Evolutionary conservation across 2,797 vertebrate species (phyloP).

Genomic region (Phataginus tetradactyla): DNA sequence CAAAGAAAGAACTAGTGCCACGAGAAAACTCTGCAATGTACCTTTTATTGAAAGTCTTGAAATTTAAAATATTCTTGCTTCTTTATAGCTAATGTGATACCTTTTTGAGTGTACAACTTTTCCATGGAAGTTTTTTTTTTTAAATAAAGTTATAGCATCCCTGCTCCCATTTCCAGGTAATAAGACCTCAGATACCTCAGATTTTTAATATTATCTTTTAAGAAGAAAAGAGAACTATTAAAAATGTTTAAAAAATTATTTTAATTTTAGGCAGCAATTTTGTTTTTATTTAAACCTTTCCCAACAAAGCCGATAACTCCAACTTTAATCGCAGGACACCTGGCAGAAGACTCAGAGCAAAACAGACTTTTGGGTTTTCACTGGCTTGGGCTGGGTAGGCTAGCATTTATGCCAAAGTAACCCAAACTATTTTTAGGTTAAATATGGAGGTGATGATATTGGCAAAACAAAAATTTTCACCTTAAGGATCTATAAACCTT

Average conservation of each 20-base stretch:
- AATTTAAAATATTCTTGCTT: constrained; percentile 54
- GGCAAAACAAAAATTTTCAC: constrained; percentile 1
- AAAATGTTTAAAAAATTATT: background rate
- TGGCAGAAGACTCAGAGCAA: constrained; percentile 18
- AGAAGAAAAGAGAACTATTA: constrained; percentile 36
- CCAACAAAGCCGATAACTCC: background rate
- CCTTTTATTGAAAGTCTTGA: constrained; percentile 53
- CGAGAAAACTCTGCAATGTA: constrained; percentile 68
- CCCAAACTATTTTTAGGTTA: constrained; percentile 38
- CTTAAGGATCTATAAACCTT: constrained; percentile 27
- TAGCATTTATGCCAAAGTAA: background rate
- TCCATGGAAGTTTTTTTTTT: background rate
- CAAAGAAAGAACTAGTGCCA: constrained; percentile 68
- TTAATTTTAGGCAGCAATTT: background rate
- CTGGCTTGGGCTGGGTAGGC: background rate
- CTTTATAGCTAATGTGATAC: constrained; percentile 31
- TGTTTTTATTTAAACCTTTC: constrained; percentile 58
- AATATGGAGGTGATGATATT: background rate
- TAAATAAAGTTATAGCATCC: background rate
- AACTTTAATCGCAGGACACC: background rate
- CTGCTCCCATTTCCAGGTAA: background rate
- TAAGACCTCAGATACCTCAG: background rate
- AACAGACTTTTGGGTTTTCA: background rate
- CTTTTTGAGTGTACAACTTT: constrained; percentile 39
- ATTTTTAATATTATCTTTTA: constrained; percentile 42